These are phyloP conservation scores for Rhizomys pruinosus DNA, from an alignment of 2,113 vertebrate species.

Conservation along the genomic window DNA sequence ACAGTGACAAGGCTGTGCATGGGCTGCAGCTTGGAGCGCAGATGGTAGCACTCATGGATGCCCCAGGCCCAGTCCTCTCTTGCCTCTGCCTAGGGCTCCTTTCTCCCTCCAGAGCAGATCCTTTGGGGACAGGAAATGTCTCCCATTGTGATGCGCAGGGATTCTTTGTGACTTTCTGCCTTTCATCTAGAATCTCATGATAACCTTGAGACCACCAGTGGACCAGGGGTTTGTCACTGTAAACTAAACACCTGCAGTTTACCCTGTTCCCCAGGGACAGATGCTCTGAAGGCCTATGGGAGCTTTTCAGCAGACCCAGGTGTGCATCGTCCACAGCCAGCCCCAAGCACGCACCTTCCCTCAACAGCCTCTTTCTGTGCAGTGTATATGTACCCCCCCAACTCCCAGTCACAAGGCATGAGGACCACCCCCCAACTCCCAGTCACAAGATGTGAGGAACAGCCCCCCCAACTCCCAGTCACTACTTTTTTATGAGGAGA, in stretches of 20 bases:
- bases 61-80: no score
- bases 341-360: not conserved
- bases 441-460: no score
- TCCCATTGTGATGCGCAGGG: no score
- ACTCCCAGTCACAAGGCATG: no score
- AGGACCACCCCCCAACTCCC: no score
- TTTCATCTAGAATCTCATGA: rapidly evolving
- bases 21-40: rapidly evolving
- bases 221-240: rapidly evolving
- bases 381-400: rapidly evolving
- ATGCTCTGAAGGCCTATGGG: rapidly evolving
- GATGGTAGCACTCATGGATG: rapidly evolving
- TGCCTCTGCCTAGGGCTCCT: no score
- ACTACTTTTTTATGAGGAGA: not conserved
- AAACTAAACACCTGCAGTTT: rapidly evolving
- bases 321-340: rapidly evolving
- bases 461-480: no score
- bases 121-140: rapidly evolving
- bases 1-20: no score
- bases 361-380: not conserved
- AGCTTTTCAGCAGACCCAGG: not conserved
- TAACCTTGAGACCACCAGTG: rapidly evolving
- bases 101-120: rapidly evolving
- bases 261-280: rapidly evolving
- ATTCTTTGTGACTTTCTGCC: not conserved